Evolutionary conservation across 2,113 vertebrate genomes (phyloP).

Genomic region (Oreochromis niloticus): DNA sequence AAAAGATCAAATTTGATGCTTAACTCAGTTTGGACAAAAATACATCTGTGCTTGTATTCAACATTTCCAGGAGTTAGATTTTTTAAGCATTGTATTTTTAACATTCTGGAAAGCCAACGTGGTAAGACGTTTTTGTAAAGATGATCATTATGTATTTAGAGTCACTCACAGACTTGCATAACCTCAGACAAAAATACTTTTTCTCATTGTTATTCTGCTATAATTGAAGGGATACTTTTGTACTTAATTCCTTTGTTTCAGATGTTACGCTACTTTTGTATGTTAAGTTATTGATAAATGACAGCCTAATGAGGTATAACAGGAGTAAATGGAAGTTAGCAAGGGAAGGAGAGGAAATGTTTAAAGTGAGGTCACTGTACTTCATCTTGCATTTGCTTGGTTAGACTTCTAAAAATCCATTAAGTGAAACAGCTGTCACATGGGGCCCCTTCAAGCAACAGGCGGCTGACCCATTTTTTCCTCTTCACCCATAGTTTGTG

Average conservation of each 20-base stretch:
- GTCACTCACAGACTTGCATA: not conserved
- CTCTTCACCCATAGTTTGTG: slow-evolving; percentile 22
- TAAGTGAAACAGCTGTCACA: not conserved
- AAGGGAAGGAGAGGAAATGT: not conserved
- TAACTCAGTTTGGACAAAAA: not conserved
- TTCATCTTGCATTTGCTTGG: not conserved
- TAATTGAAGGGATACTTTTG: not conserved
- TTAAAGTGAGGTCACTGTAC: not conserved
- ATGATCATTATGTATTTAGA: not conserved
- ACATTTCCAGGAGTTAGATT: not conserved
- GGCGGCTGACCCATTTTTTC: slow-evolving; percentile 28
- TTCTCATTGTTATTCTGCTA: not conserved
- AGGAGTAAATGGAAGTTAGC: slow-evolving; percentile 18
- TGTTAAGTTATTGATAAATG: not conserved
- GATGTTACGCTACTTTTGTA: not conserved
- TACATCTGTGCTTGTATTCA: not conserved
- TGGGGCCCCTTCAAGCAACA: slow-evolving; percentile 11
- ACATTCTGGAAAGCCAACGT: not conserved
- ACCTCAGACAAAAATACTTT: not conserved
- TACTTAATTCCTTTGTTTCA: not conserved
- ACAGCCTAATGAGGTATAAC: slow-evolving; percentile 27
- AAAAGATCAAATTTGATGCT: not conserved
- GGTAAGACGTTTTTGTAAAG: not conserved
- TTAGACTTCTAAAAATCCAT: slow-evolving; percentile 28
- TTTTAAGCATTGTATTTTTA: not conserved